A percentile compares a stretch with the other conserved stretches of the same genome.
Evolutionary conservation across 2,797 vertebrate genomes (phyloP).

Genomic region (Acanthurus lineatus): DNA sequence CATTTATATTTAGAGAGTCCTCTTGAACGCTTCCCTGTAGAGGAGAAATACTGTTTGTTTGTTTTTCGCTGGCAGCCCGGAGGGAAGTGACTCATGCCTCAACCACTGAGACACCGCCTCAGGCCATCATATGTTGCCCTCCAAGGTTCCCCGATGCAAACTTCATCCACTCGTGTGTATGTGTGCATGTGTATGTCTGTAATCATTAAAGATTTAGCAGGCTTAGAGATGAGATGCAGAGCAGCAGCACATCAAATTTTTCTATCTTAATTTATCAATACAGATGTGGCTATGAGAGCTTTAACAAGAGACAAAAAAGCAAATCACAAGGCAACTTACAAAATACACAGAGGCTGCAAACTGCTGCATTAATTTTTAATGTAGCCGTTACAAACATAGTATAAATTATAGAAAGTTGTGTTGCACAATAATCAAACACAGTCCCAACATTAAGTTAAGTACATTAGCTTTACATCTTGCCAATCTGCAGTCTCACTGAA

Average conservation of each 20-base stretch:
- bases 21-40: slow-evolving; percentile 33
- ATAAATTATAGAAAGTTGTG: not conserved
- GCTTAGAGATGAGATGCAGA: slow-evolving; percentile 15
- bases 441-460: not conserved
- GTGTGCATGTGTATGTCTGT: slow-evolving; percentile 22
- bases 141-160: slow-evolving; percentile 67
- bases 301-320: no score
- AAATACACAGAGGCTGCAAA: not conserved
- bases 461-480: not conserved
- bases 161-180: slow-evolving; percentile 45
- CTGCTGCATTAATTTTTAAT: slow-evolving; percentile 1
- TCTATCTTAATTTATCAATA: not conserved
- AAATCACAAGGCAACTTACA: no score
- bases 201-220: slow-evolving; percentile 35
- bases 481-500: not conserved
- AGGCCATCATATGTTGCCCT: slow-evolving; percentile 80
- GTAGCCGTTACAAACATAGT: not conserved
- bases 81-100: slow-evolving; percentile 72
- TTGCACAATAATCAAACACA: not conserved
- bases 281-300: not conserved
- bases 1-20: slow-evolving; percentile 14
- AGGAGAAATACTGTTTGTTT: slow-evolving; percentile 69
- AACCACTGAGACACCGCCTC: slow-evolving; percentile 73
- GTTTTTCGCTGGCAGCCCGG: slow-evolving; percentile 65
- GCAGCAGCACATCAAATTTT: not conserved